Evolutionary conservation across 2,113 vertebrate species (phyloP), one percentile per base, ranked within the genome.

Genomic region (Dicerorhinus sumatrensis): DNA sequence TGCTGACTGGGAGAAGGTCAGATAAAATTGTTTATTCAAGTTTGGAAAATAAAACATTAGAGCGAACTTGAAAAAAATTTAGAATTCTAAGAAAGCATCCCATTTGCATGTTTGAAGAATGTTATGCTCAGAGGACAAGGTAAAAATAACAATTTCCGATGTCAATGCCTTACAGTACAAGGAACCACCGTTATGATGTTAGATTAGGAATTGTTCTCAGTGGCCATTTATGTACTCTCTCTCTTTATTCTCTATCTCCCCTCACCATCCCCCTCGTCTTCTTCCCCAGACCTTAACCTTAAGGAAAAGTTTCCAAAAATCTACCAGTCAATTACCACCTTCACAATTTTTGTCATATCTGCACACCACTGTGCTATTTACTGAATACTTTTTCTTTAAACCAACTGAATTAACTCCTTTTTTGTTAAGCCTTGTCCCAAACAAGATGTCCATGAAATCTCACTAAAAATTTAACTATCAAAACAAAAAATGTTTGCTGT

Each of bases 11-110:
- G 48, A 62, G 46, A 67, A 9, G 10, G 11, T 31, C 31, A 72
- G 62, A 70, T 58, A 82, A 89, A 94, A 65, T 81, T n/a, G 23
- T 51, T 89, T 79, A 69, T 75, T 70, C 27, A 12, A 72, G 13
- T 84, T 82, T 46, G 63, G 46, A 92, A 95, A 95, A 70, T 77
- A 63, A 85, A 91, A 89, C 67, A 65, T 89, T 54, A 76, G 73
- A 42, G 51, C 16, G 51, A 92, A 91, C 20, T 80, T 95, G 56
- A 12, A 79, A 96, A 81, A 56, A 25, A 58, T 29, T 56, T 72
- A 87, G 75, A 75, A 54, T 88, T 76, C n/a, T 25, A 95, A 96
- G 46, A 58, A 73, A 73, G 79, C 18, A 62, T 79, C 62, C 51
- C 18, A 7, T 56, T 88, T 60, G 17, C 20, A 72, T 54, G 56